phyloP scores from a whole-genome alignment of 2,888 invertebrate species.

The Arctia plantaginis region DNA sequence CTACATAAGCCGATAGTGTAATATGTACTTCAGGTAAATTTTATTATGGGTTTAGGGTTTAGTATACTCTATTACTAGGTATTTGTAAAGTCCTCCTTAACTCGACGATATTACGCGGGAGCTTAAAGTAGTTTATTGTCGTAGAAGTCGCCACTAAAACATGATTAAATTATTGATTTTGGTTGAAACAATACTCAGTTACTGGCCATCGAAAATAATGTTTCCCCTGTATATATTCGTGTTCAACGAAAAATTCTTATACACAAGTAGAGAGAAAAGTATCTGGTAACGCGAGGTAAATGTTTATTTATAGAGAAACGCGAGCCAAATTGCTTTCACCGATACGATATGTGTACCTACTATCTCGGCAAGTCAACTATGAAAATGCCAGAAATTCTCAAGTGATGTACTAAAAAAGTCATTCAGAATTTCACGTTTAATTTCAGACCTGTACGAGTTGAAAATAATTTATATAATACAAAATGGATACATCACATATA shows the following conservation, averaged over 20 bases:
- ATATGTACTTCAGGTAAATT: neutral
- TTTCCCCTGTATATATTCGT: constrained; percentile 34
- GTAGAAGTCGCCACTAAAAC: neutral
- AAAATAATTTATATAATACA: neutral
- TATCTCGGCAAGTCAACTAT: constrained; percentile 28
- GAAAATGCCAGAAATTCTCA: constrained; percentile 27
- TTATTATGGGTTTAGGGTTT: neutral
- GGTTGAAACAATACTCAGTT: neutral
- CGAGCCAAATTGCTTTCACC: constrained; percentile 81
- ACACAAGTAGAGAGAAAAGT: constrained; percentile 60
- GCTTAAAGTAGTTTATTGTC: neutral
- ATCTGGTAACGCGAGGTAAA: constrained; percentile 50
- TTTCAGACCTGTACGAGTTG: neutral
- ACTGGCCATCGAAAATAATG: neutral
- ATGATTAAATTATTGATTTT: neutral
- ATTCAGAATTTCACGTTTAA: neutral
- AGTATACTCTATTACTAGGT: neutral
- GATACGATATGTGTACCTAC: constrained; percentile 47
- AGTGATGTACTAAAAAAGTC: neutral
- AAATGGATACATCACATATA: no score
- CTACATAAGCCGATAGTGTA: neutral
- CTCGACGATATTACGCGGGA: neutral
- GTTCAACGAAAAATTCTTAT: constrained; percentile 43
- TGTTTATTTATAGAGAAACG: constrained; percentile 74
- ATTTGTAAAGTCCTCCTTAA: neutral